phyloP scores from a whole-genome alignment of 2,113 vertebrate species.

The mouse (Mus musculus) region GRCm39 chr13:87541001-87541500 shows the following conservation, averaged over 20 bases:
- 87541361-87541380: background rate
- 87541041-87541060: background rate
- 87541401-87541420: no score
- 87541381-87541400: background rate
- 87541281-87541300: background rate
- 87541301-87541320: background rate
- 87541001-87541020: background rate
- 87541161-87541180: background rate
- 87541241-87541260: background rate
- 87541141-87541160: background rate
- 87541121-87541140: background rate
- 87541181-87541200: background rate
- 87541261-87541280: background rate
- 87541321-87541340: background rate
- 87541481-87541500: no score
- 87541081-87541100: background rate
- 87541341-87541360: background rate
- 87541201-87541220: background rate
- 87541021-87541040: background rate
- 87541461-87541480: background rate
- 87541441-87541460: rapidly evolving
- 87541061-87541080: background rate
- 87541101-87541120: background rate
- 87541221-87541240: no score
- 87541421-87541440: no score